Base-by-base conservation (phyloP, 2,888 invertebrate species). In the Epistrophe eligans region DNA sequence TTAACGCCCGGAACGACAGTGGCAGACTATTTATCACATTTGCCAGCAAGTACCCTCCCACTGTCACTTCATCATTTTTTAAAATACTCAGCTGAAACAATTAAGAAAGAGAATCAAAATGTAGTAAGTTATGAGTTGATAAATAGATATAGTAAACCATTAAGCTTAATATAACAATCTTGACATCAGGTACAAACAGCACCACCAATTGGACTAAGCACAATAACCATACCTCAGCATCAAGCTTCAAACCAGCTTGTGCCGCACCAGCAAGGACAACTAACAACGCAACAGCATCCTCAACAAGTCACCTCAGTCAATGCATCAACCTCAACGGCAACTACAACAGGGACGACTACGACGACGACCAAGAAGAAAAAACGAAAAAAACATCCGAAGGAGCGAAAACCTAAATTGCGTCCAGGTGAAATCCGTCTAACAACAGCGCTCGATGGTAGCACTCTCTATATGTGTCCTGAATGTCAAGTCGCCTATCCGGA, bases 401-500 rank as follows among this genome's bases (percentile, higher is more conserved):
- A 97, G 90, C 96, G 96, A 90, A 97, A 97, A 89, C 96, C 96
- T 0, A 94, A 96, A 58, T 96, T 96, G 0, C 96, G 96, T 90
- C 97, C 97, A 0, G 97, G 97, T 0, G 97, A 97, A 93, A 97
- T 97, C 89, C 94, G 97, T 48, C 93, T 97, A 38, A 96, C 96
- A 11, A 97, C 96, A 4, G 97, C 97, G 10, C 92, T 95, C 15
- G 97, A 97, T 90, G 97, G 97, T 24, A 97, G 97, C 85, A 97
- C 97, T 0, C 91, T 97, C 10, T 97, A 96, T 90, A 97, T 97
- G 92, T 97, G 97, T 91, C 97, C 97, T 0, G 97, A 97, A 91
- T 97, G 97, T 91, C 97, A 97, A 92, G 97, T 97, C 95, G 97
- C 97, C 35, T 97, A 97, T 91, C 97, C 97, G 0, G 97, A 97